Percentiles rank a stretch among this genome's conserved stretches.
phyloP scores from a whole-genome alignment of 2,888 invertebrate species.

The Spisula subtruncata region DNA sequence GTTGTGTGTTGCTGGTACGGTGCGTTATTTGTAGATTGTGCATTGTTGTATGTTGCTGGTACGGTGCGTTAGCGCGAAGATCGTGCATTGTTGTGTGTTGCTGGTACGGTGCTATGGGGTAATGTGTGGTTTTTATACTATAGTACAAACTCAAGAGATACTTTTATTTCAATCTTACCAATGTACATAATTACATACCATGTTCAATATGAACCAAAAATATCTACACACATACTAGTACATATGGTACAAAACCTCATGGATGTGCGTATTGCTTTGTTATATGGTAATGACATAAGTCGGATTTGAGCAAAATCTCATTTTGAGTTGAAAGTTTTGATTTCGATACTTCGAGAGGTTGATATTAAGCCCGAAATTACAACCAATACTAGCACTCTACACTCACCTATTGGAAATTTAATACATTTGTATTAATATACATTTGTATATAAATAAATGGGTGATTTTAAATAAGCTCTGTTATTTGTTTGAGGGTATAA shows the following conservation, averaged over 20 bases:
- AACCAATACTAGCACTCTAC: too few relatives aligned
- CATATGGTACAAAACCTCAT: not conserved
- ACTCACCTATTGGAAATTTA: too few relatives aligned
- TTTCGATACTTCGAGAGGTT: too few relatives aligned
- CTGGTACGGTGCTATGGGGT: not conserved
- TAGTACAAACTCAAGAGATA: not conserved
- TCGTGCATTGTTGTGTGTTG: not conserved
- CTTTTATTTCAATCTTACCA: not conserved
- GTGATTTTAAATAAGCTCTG: too few relatives aligned
- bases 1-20: too few relatives aligned
- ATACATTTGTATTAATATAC: too few relatives aligned
- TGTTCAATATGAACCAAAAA: constrained; percentile 2
- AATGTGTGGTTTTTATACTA: not conserved
- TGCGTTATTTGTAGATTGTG: not conserved
- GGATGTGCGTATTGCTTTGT: not conserved
- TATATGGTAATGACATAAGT: too few relatives aligned
- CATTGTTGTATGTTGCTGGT: not conserved
- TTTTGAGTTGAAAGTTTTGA: too few relatives aligned
- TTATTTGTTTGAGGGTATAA: too few relatives aligned
- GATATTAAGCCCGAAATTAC: too few relatives aligned
- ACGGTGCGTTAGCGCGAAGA: not conserved
- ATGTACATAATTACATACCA: not conserved
- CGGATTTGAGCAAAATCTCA: too few relatives aligned
- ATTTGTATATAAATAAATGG: too few relatives aligned
- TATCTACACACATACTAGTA: not conserved